Percentiles rank a stretch among this genome's conserved stretches.
These are phyloP conservation scores for Aselliscus stoliczkanus DNA, from an alignment of 2,797 vertebrate species.

Conservation along the genomic window DNA sequence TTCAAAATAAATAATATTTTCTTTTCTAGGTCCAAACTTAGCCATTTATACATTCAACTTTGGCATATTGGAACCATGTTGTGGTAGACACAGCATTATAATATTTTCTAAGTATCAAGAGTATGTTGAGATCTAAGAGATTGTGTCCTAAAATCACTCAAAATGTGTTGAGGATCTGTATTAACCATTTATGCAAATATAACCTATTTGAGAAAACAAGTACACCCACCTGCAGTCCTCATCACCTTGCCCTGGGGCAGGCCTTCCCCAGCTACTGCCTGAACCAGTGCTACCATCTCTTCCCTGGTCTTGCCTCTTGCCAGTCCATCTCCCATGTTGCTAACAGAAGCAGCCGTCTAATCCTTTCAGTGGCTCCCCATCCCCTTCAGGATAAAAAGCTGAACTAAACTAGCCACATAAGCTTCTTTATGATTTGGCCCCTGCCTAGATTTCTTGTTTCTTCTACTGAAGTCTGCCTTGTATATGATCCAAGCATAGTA, in stretches of 20 bases:
- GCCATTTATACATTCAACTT: neutral
- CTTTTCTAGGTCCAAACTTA: neutral
- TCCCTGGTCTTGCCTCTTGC: neutral
- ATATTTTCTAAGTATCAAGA: neutral
- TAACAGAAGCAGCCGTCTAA: neutral
- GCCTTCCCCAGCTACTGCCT: neutral
- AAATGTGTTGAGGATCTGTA: neutral
- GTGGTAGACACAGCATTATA: neutral
- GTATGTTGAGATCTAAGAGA: neutral
- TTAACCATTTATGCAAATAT: slow-evolving; percentile 5
- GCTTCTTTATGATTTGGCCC: neutral
- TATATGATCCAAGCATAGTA: neutral
- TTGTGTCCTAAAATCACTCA: neutral
- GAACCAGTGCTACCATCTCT: neutral
- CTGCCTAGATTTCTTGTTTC: neutral
- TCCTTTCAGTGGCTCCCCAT: neutral
- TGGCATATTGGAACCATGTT: neutral
- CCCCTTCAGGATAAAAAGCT: neutral
- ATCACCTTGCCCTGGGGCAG: neutral
- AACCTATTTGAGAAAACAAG: slow-evolving; percentile 3
- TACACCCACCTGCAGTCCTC: neutral
- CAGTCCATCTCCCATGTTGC: neutral
- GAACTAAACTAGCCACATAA: neutral
- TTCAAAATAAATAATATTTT: neutral
- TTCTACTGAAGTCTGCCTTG: neutral